Evolutionary conservation across 23 tunicate species (phyloP).

Genomic region (Halocynthia roretzi): DNA sequence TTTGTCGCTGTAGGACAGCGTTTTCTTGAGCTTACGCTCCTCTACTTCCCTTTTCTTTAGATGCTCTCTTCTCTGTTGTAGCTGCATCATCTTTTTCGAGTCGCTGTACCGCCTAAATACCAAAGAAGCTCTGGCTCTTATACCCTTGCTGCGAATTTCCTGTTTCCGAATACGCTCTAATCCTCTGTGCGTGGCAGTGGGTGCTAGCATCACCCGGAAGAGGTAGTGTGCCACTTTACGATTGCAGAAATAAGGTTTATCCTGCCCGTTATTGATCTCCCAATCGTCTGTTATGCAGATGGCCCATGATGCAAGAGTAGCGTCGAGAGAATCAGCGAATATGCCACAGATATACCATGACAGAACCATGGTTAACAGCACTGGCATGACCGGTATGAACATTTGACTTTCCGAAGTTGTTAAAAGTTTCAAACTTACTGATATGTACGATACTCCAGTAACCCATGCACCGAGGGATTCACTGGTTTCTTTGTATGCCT

Average conservation of each 20-base stretch:
- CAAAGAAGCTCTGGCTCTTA: constrained; percentile 2
- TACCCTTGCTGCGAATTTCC: constrained; percentile 11
- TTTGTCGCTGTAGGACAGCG: too few species aligned
- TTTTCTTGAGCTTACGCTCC: too few species aligned
- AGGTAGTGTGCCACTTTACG: constrained; percentile 32
- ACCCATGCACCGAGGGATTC: constrained; percentile 3
- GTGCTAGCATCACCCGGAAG: constrained; percentile 27
- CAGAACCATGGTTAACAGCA: not conserved
- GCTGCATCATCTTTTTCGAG: too few species aligned
- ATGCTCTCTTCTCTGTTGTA: too few species aligned
- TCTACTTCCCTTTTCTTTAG: too few species aligned
- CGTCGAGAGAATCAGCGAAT: constrained; percentile 21
- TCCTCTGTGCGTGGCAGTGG: constrained; percentile 35
- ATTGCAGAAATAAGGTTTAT: constrained; percentile 27
- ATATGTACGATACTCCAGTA: not conserved
- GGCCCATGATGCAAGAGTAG: constrained; percentile 30
- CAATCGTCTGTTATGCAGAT: constrained; percentile 57
- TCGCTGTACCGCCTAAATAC: not conserved
- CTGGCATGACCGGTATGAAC: constrained; percentile 21
- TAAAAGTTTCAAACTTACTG: not conserved
- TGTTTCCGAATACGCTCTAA: constrained; percentile 5
- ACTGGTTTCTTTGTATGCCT: not conserved
- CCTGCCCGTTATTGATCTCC: constrained; percentile 35
- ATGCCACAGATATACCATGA: constrained; percentile 28
- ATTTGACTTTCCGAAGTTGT: not conserved